Evolutionary conservation across 2,888 invertebrate species (phyloP).

Genomic region (Xestia sexstrigata): DNA sequence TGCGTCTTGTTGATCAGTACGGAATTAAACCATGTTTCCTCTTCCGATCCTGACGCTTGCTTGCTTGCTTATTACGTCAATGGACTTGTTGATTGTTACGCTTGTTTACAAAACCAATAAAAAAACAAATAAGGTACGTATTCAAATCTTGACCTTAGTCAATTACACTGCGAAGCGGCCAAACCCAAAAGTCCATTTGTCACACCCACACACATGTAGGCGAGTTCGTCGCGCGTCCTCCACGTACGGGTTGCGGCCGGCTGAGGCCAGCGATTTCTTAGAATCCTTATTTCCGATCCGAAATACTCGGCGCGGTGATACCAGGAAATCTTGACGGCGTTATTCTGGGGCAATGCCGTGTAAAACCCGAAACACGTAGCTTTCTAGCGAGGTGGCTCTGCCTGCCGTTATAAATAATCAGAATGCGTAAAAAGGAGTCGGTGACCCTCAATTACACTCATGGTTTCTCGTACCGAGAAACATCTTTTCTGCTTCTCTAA

Average conservation of each 20-base stretch:
- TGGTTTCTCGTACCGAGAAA: constrained; percentile 73
- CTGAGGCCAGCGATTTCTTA: constrained; percentile 86
- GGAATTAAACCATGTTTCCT: neutral
- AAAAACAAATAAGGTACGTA: constrained; percentile 1
- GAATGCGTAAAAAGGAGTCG: constrained; percentile 85
- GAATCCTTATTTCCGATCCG: constrained; percentile 90
- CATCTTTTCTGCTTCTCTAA: constrained; percentile 52
- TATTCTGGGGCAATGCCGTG: constrained; percentile 88
- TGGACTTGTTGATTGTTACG: neutral
- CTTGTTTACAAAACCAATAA: constrained; percentile 3
- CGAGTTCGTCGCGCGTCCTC: constrained; percentile 72
- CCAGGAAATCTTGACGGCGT: constrained; percentile 86
- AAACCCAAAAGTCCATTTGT: constrained; percentile 61
- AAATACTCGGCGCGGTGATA: constrained; percentile 86
- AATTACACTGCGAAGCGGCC: constrained; percentile 35
- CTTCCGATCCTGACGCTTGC: neutral
- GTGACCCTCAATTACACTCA: constrained; percentile 82
- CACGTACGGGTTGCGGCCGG: constrained; percentile 70
- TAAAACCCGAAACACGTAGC: constrained; percentile 87
- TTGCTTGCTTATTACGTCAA: neutral
- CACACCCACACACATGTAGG: constrained; percentile 59
- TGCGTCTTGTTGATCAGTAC: neutral
- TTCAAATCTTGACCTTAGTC: constrained; percentile 56
- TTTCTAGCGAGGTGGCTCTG: constrained; percentile 83
- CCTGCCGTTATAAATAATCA: constrained; percentile 87